A percentile compares a stretch with the other conserved stretches of the same genome.
Evolutionary conservation across 2,113 vertebrate genomes (phyloP).

Genomic region (Athene cunicularia): DNA sequence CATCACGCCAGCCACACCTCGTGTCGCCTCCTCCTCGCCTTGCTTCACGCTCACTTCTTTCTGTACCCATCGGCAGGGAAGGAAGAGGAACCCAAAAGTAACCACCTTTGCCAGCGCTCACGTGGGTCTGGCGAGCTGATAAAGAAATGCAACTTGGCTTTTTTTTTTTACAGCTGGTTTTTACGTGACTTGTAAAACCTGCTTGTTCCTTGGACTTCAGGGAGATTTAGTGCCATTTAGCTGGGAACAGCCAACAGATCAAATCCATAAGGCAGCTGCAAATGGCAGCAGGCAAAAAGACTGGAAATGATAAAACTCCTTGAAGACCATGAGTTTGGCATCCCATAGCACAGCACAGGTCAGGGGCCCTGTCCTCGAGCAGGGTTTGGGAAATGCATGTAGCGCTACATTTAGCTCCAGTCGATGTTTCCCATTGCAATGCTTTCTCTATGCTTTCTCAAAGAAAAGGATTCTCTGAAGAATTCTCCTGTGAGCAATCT

Average conservation of each 20-base stretch:
- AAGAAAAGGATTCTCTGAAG: background rate
- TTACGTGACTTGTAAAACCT: background rate
- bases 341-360: background rate
- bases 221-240: background rate
- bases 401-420: background rate
- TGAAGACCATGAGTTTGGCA: background rate
- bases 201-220: background rate
- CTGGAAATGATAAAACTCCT: background rate
- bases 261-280: background rate
- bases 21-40: background rate
- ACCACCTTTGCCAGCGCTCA: background rate
- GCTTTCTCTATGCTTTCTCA: background rate
- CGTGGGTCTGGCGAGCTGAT: background rate
- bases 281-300: background rate
- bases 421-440: background rate
- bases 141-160: background rate
- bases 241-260: background rate
- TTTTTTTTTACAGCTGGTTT: background rate
- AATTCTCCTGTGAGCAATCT: background rate
- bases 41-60: fast-evolving
- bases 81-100: background rate
- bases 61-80: background rate
- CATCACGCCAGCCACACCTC: background rate
- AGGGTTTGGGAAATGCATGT: background rate
- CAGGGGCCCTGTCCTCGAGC: background rate